phyloP scores from a whole-genome alignment of 2,113 vertebrate genomes.

The Axis porcinus region DNA sequence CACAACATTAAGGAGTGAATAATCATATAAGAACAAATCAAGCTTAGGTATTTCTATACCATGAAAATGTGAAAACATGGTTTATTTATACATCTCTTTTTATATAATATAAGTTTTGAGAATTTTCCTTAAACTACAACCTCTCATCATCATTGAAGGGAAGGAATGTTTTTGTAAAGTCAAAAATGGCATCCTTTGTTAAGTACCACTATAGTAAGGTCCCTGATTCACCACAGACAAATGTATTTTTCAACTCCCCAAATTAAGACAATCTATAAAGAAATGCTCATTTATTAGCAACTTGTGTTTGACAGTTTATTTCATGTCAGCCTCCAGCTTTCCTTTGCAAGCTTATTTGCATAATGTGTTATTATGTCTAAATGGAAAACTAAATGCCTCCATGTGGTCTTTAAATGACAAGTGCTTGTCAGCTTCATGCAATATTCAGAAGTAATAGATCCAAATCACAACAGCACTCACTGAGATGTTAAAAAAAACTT shows the following conservation, averaged over 20 bases:
- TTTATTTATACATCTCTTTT: constrained; percentile 1
- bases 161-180: constrained; percentile 53
- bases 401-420: constrained; percentile 90
- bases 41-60: not conserved
- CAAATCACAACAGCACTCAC: constrained; percentile 83
- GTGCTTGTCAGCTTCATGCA: constrained; percentile 88
- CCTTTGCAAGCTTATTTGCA: constrained; percentile 87
- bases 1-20: not conserved
- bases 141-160: not conserved
- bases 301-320: constrained; percentile 87
- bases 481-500: constrained; percentile 81
- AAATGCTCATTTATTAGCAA: constrained; percentile 89
- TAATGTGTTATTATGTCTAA: constrained; percentile 91
- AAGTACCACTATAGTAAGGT: constrained; percentile 51
- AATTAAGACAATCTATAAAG: constrained; percentile 85
- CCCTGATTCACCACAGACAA: constrained; percentile 52
- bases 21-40: not conserved
- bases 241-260: constrained; percentile 78
- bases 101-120: not conserved
- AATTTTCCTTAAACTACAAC: not conserved
- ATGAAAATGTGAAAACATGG: not conserved
- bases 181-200: constrained; percentile 49
- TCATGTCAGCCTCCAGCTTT: constrained; percentile 86
- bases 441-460: constrained; percentile 88
- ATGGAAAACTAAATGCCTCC: constrained; percentile 88